Percentiles rank a stretch among this genome's conserved stretches.
These are phyloP conservation scores for Crematogaster levior DNA, from an alignment of 2,888 invertebrate species.

Conservation along the genomic window DNA sequence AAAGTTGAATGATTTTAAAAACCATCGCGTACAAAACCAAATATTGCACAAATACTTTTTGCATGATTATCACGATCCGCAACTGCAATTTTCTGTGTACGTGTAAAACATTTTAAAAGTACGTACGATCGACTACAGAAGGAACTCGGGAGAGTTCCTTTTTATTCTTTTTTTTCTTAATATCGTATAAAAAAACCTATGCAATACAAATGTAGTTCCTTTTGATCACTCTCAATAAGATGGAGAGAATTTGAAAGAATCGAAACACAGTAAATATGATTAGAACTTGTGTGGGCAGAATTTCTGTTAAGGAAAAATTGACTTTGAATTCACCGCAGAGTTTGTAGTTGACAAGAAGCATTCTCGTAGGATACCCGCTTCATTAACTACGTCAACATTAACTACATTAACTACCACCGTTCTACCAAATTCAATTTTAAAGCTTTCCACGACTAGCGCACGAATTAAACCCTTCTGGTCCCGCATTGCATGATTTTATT, in stretches of 20 bases:
- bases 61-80: background rate
- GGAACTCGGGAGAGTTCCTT: background rate
- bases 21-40: background rate
- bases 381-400: constrained; percentile 33
- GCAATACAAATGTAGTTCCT: too few relatives aligned
- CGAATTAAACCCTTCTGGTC: constrained; percentile 8
- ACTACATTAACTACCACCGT: constrained; percentile 15
- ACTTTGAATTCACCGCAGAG: background rate
- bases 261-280: background rate
- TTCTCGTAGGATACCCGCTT: background rate
- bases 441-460: background rate
- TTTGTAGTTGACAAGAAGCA: background rate
- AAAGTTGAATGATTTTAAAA: constrained; percentile 3
- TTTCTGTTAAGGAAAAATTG: background rate
- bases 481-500: constrained; percentile 8
- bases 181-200: background rate
- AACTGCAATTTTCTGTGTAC: background rate
- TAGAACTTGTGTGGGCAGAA: background rate
- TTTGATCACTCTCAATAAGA: background rate
- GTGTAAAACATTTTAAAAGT: background rate
- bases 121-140: background rate
- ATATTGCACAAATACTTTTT: background rate
- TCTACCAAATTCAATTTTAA: constrained; percentile 32
- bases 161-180: background rate
- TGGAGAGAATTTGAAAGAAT: background rate